Conservation (phyloP, 2,113 vertebrate species). For the Camelus dromedarius region DNA sequence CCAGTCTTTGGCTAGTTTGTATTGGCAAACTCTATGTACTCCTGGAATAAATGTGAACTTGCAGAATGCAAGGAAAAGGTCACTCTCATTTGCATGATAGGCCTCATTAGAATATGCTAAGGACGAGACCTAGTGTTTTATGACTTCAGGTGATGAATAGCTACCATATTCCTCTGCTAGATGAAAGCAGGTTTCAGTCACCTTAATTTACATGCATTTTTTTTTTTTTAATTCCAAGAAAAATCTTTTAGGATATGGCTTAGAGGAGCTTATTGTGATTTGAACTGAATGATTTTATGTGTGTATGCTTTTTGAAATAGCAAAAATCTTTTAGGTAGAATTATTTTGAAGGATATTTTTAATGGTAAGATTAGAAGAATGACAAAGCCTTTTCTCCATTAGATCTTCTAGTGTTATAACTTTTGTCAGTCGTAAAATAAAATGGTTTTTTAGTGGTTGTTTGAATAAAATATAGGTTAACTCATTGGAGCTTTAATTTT, state of each 20-base stretch:
- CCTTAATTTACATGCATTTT: conserved; percentile 96
- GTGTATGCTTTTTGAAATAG: conserved; percentile 39
- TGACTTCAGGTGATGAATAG: conserved; percentile 99
- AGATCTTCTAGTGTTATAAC: conserved; percentile 55
- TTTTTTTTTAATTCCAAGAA: conserved; percentile 89
- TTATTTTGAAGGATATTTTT: conserved; percentile 73
- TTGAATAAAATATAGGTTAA: conserved; percentile 75
- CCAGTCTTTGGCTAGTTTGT: conserved; percentile 95
- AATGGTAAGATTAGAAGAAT: conserved; percentile 61
- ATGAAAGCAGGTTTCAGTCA: conserved; percentile 95
- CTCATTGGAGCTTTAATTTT: conserved; percentile 50
- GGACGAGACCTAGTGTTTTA: conserved; percentile 96
- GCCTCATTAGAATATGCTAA: conserved; percentile 99
- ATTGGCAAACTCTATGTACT: conserved; percentile 95
- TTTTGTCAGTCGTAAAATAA: conserved; percentile 65
- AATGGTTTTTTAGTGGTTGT: conserved; percentile 69
- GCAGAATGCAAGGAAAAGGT: conserved; percentile 97
- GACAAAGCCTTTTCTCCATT: conserved; percentile 53
- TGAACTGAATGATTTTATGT: conserved; percentile 77
- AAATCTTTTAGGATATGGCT: conserved; percentile 89
- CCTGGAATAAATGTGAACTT: conserved; percentile 96
- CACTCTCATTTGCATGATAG: conserved; percentile 99
- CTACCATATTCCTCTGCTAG: conserved; percentile 92
- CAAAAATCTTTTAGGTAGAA: conserved; percentile 56
- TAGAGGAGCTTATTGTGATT: conserved; percentile 84